Conservation (phyloP, 1,140 invertebrate species). For the Drosophila parvula region DNA sequence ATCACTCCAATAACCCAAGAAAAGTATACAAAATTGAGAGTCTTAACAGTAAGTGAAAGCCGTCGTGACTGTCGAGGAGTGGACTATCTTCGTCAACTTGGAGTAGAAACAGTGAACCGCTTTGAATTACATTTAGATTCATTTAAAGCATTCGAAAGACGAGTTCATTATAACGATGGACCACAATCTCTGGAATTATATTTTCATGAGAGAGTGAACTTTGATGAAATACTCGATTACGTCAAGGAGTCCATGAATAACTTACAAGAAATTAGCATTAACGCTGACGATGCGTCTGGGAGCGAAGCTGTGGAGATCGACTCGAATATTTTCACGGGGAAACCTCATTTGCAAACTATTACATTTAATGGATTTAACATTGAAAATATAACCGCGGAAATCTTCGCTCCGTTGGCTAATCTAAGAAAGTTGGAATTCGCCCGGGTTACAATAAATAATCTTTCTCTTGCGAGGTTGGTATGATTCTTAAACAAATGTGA, state of each 20-base stretch:
- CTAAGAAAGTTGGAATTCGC: not conserved
- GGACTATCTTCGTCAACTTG: conserved; percentile 19
- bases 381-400: not conserved
- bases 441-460: not conserved
- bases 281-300: too few species aligned
- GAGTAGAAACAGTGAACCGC: conserved; percentile 2
- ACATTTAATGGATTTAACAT: conserved; percentile 7
- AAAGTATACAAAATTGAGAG: not conserved
- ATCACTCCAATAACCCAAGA: conserved; percentile 3
- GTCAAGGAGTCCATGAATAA: not conserved
- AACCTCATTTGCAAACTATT: not conserved
- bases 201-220: too few species aligned
- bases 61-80: not conserved
- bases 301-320: not conserved
- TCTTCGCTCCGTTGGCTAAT: not conserved
- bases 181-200: conserved; percentile 6
- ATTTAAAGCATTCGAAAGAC: conserved; percentile 8
- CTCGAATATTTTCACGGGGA: not conserved
- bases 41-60: not conserved
- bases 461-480: not conserved
- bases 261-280: conserved; percentile 4
- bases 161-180: conserved; percentile 3
- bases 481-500: not conserved
- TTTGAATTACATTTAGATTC: conserved; percentile 5
- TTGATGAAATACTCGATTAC: conserved; percentile 1